Percentiles rank a stretch among this genome's conserved stretches.
Evolutionary conservation across 92 coral and sea anemone genomes (phyloP).

Genomic region (Epizoanthus scotinus): DNA sequence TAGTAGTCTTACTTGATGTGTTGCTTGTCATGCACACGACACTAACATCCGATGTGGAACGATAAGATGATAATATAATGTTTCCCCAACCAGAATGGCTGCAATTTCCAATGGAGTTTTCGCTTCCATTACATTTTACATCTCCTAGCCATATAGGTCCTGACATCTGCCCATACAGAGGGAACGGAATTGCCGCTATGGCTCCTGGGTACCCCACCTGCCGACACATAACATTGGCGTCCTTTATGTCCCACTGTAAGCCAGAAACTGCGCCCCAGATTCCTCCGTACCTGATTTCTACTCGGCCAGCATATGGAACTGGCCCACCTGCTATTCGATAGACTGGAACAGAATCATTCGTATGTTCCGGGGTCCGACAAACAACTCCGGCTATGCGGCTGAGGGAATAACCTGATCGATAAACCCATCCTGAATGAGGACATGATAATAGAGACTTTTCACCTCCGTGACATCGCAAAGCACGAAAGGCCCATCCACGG

Average conservation of each 20-base stretch:
- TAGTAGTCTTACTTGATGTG: neutral
- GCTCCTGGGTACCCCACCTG: constrained; percentile 47
- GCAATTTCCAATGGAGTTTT: neutral
- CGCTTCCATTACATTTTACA: constrained; percentile 11
- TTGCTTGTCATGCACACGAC: constrained; percentile 3
- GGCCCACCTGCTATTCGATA: neutral
- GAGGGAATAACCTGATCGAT: neutral
- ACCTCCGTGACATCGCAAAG: neutral
- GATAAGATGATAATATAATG: neutral
- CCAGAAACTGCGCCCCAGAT: constrained; percentile 52
- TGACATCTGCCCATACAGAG: neutral
- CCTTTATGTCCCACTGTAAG: constrained; percentile 34
- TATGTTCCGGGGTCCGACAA: constrained; percentile 16
- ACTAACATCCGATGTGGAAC: neutral
- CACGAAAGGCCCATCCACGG: too few species aligned
- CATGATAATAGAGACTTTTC: constrained; percentile 5
- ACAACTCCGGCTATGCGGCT: constrained; percentile 1
- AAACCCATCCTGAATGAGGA: neutral
- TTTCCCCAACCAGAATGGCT: neutral
- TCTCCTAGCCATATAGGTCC: neutral
- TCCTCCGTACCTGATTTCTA: constrained; percentile 56
- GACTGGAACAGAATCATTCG: neutral
- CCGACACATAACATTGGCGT: constrained; percentile 53
- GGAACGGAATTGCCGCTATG: neutral
- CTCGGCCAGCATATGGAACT: constrained; percentile 28